phyloP scores from a whole-genome alignment of 2,888 invertebrate species.

The Nemurella pictetii region DNA sequence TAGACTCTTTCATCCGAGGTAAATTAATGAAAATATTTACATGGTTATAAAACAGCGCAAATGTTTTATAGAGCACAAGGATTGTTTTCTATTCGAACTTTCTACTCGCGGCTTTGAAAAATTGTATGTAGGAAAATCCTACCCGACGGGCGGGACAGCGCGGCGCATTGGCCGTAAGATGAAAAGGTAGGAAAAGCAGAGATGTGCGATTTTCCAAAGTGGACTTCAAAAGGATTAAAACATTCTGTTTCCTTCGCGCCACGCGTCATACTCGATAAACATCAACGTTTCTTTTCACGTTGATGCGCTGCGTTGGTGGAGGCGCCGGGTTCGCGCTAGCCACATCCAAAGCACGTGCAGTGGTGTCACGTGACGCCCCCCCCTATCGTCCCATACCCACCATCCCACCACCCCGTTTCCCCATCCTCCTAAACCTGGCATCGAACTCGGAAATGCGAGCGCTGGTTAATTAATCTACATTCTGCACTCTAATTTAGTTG shows the following conservation, averaged over 20 bases:
- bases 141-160: too few relatives aligned
- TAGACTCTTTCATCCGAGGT: not conserved
- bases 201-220: not conserved
- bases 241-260: not conserved
- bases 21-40: not conserved
- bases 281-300: not conserved
- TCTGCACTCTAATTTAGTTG: conserved; percentile 26
- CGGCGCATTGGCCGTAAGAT: not conserved
- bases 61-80: not conserved
- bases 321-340: not conserved
- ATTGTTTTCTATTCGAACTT: not conserved
- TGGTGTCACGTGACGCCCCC: not conserved
- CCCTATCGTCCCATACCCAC: not conserved
- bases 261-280: not conserved
- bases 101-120: not conserved
- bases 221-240: not conserved
- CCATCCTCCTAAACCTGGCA: not conserved
- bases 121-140: not conserved
- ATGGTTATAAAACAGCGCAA: not conserved
- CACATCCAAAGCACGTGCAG: not conserved
- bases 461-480: conserved; percentile 28
- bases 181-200: not conserved
- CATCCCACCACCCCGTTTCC: too few relatives aligned
- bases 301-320: not conserved
- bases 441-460: conserved; percentile 12